A percentile compares a stretch with the other conserved stretches of the same genome.
These are phyloP conservation scores for Paedocypris sp. DNA, from an alignment of 2,113 vertebrate species.

Conservation along the genomic window DNA sequence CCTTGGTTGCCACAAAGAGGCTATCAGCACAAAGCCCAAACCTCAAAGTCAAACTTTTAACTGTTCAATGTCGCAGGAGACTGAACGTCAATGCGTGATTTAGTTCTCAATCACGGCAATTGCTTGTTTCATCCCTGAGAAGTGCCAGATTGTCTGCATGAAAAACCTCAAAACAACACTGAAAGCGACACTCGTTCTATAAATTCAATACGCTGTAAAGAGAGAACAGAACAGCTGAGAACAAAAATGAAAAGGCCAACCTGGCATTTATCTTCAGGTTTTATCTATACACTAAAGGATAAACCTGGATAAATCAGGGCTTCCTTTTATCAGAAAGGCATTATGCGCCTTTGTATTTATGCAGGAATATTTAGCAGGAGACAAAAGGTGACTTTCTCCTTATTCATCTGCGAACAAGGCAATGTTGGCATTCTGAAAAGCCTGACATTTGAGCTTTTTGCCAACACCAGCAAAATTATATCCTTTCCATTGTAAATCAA, in stretches of 20 bases:
- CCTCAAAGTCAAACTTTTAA: conserved; percentile 19
- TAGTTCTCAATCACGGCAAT: too few species aligned
- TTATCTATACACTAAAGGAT: conserved; percentile 75
- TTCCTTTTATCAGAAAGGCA: conserved; percentile 67
- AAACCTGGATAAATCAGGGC: conserved; percentile 74
- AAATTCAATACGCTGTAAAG: conserved; percentile 31
- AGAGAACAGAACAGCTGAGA: conserved; percentile 13
- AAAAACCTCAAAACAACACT: background rate
- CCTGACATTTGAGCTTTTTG: conserved; percentile 94
- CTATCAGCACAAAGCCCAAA: too few species aligned
- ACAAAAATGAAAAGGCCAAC: conserved; percentile 37
- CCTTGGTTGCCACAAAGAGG: conserved; percentile 7
- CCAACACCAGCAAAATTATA: conserved; percentile 85
- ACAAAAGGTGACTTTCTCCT: conserved; percentile 93
- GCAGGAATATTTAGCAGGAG: conserved; percentile 83
- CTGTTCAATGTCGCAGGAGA: too few species aligned
- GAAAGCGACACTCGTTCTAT: conserved; percentile 4
- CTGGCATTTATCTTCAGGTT: conserved; percentile 66
- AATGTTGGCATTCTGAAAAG: conserved; percentile 87
- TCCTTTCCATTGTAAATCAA: conserved; percentile 87
- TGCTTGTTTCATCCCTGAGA: too few species aligned
- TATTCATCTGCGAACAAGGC: conserved; percentile 85
- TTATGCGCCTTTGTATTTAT: conserved; percentile 77
- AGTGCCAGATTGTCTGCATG: conserved; percentile 10
- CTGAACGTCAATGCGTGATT: too few species aligned